These are phyloP conservation scores for Pristis pectinata DNA, from an alignment of 2,797 vertebrate species.

Conservation along the genomic window DNA sequence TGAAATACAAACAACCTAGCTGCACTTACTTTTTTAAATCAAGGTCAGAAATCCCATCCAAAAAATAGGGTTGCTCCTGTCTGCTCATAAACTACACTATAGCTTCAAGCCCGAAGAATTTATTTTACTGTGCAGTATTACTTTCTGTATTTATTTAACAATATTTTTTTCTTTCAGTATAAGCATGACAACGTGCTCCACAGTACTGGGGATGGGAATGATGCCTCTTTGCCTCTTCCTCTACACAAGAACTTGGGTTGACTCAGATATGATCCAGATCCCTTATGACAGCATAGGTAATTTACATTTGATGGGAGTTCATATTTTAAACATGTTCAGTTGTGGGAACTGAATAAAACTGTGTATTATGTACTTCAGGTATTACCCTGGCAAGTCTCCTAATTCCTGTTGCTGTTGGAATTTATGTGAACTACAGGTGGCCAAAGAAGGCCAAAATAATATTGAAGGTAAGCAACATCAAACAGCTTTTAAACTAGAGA, in stretches of 20 bases:
- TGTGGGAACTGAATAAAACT: neutral
- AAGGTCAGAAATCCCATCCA: too few relatives aligned
- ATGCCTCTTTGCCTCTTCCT: conserved; percentile 90
- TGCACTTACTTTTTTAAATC: too few relatives aligned
- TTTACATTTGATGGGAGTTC: conserved; percentile 40
- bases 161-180: conserved; percentile 61
- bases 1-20: too few relatives aligned
- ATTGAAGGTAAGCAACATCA: conserved; percentile 69
- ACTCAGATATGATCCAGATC: conserved; percentile 64
- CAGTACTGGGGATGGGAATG: conserved; percentile 89
- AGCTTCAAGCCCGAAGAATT: neutral
- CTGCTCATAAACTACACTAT: neutral
- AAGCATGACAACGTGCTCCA: conserved; percentile 95
- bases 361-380: conserved; percentile 55
- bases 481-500: neutral
- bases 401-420: conserved; percentile 71
- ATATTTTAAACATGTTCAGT: neutral
- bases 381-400: conserved; percentile 75
- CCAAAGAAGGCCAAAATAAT: conserved; percentile 72
- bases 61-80: neutral
- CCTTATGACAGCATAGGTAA: conserved; percentile 86
- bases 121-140: neutral
- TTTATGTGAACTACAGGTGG: conserved; percentile 75
- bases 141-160: neutral
- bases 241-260: conserved; percentile 80